phyloP scores from a whole-genome alignment of 2,888 invertebrate species.

The Deilephila porcellus region DNA sequence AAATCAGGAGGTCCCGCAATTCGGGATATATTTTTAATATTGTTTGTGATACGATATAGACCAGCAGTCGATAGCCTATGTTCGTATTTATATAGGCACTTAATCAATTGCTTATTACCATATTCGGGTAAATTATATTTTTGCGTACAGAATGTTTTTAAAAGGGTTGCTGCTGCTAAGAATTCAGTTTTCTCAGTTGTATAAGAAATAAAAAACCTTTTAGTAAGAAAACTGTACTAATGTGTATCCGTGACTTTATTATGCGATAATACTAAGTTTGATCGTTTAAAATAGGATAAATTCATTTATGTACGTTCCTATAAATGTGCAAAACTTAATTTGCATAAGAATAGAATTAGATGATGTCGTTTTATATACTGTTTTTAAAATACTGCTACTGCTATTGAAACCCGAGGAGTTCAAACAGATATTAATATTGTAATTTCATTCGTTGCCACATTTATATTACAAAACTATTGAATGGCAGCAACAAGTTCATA shows the following conservation, averaged over 20 bases:
- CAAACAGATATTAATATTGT: neutral
- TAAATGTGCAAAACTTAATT: too few species aligned
- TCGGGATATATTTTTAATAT: conserved; percentile 35
- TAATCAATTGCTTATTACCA: neutral
- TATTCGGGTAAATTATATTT: neutral
- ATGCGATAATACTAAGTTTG: too few species aligned
- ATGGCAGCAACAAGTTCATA: neutral
- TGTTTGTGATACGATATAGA: conserved; percentile 11
- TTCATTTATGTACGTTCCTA: too few species aligned
- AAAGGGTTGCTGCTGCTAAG: neutral
- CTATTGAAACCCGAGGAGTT: too few species aligned
- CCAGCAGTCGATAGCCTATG: neutral
- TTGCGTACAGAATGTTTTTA: neutral
- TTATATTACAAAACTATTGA: neutral
- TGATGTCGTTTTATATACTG: too few species aligned
- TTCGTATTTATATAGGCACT: neutral
- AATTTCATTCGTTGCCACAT: neutral
- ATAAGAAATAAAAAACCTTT: too few species aligned
- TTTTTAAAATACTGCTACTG: too few species aligned
- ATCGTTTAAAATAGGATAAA: too few species aligned
- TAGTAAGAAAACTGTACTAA: too few species aligned
- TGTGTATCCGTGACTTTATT: too few species aligned
- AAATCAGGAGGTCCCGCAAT: conserved; percentile 60
- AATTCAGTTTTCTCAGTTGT: too few species aligned
- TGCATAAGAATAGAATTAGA: too few species aligned